Evolutionary conservation across 2,888 invertebrate species (phyloP), one percentile per base, ranked within the genome.

Genomic region (Mimumesa dahlbomi): DNA sequence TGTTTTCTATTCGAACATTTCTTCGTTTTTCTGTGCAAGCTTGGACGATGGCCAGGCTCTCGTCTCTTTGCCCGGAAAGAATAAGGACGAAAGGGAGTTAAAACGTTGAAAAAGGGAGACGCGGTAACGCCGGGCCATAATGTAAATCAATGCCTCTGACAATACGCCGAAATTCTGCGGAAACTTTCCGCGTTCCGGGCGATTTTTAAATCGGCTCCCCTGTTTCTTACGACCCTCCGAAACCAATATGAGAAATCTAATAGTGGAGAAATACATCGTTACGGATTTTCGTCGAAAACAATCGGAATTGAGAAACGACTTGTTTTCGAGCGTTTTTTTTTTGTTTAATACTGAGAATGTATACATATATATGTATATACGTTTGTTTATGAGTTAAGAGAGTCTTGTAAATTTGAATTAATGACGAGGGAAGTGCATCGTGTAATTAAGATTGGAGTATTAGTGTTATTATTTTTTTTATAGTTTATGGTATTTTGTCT

Each of bases 61-160:
- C n/a, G n/a, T n/a, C n/a, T 63, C 56, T 69, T 53, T 49, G 42
- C 58, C 40, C 34, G 22, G 45, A n/a, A 14, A 14, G 48, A 36
- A 36, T 52, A 42, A 52, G 48, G 22, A 65, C 53, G 66, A 65
- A 65, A 9, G 34, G 52, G 36, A 0, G 18, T 19, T n/a, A 4
- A 18, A 11, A 22, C 21, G 21, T 21, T 11, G 29, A 38, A 38
- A 40, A 64, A 14, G 42, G 49, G 40, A 40, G 43, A 40, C 40
- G 40, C 9, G 61, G 49, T 61, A 61, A 61, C 54, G 48, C 57
- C 65, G 68, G 2, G 29, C 34, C 29, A 48, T 58, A 49, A 66
- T 58, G 53, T 66, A 53, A 66, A 69, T 66, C 68, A 54, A 69
- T 69, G 68, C 49, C 25, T 49, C 36, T 34, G 53, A 42, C 68